These are phyloP conservation scores for Choloepus didactylus DNA, from an alignment of 2,797 vertebrate species.

Conservation along the genomic window DNA sequence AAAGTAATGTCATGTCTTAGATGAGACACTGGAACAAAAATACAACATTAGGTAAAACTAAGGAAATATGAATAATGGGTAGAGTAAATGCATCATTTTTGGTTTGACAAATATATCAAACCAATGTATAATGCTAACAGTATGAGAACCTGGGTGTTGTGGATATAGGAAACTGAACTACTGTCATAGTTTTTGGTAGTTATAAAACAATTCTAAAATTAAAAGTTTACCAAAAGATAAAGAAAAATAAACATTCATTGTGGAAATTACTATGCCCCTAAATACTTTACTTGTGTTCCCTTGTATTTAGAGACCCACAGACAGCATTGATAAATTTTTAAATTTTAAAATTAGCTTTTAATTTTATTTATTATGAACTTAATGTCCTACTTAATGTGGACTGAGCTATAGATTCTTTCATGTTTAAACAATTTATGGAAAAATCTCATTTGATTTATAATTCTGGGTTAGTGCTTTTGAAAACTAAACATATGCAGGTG, in stretches of 20 bases:
- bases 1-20: neutral
- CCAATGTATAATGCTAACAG: neutral
- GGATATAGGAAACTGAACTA: neutral
- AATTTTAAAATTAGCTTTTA: neutral
- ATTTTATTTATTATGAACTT: neutral
- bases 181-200: neutral
- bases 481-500: neutral
- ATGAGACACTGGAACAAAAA: neutral
- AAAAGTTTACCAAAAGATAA: neutral
- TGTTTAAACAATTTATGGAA: neutral
- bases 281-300: neutral
- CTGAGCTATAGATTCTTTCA: neutral
- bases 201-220: neutral
- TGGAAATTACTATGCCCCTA: neutral
- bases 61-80: neutral
- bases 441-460: neutral
- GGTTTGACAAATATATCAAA: neutral
- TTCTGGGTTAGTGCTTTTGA: neutral
- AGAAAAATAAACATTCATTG: neutral
- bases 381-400: neutral
- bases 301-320: neutral
- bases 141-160: neutral
- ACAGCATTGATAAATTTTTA: neutral
- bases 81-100: neutral
- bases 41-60: neutral